phyloP scores from a whole-genome alignment of 2,113 vertebrate species.

The Motacilla alba region DNA sequence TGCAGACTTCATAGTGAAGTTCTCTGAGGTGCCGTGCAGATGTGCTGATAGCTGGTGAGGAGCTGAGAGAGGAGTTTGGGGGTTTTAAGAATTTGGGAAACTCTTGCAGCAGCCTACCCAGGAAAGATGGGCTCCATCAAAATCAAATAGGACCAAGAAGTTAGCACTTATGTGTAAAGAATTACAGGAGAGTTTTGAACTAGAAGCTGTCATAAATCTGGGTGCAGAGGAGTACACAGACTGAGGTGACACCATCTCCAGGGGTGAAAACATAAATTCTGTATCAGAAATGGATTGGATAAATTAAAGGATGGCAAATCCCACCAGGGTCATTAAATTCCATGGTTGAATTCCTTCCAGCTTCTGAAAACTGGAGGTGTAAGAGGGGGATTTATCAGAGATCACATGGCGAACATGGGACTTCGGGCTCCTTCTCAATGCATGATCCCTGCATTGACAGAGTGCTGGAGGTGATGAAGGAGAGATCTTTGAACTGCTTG shows the following conservation, averaged over 20 bases:
- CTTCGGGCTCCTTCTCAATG: background rate
- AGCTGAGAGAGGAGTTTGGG: background rate
- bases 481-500: background rate
- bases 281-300: background rate
- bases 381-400: background rate
- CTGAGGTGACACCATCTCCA: background rate
- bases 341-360: background rate
- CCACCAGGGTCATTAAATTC: background rate
- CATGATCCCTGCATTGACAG: background rate
- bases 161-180: background rate
- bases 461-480: background rate
- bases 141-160: background rate
- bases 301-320: constrained; percentile 13
- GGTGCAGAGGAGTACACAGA: background rate
- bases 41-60: background rate
- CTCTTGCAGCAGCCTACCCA: background rate
- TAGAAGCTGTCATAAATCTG: background rate
- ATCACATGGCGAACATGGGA: background rate
- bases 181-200: background rate
- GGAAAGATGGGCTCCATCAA: background rate
- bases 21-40: background rate
- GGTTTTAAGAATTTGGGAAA: background rate
- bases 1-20: background rate
- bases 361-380: background rate
- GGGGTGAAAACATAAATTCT: constrained; percentile 10